Evolutionary conservation across 2,888 invertebrate genomes (phyloP).

Genomic region (Lepidochrysops patricia): DNA sequence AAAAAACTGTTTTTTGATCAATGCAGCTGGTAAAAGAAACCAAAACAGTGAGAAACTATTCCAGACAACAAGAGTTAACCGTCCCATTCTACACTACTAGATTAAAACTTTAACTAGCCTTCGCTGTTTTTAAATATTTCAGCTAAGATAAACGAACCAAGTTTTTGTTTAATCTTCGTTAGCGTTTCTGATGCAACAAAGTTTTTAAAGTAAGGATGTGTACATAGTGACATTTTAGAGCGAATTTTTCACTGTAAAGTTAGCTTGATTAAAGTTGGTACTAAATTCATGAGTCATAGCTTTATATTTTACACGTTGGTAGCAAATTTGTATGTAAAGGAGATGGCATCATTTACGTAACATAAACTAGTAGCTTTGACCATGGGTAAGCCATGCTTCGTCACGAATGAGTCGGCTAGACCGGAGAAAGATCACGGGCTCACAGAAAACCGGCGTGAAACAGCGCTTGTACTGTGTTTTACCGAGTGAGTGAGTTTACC

Average conservation of each 20-base stretch:
- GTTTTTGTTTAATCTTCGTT: constrained; percentile 12
- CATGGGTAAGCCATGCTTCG: too few species aligned
- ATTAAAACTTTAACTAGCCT: constrained; percentile 6
- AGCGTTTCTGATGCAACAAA: constrained; percentile 3
- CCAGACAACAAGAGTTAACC: not conserved
- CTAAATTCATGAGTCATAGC: too few species aligned
- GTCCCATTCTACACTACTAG: not conserved
- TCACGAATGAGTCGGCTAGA: too few species aligned
- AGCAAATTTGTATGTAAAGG: too few species aligned
- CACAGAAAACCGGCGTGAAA: too few species aligned
- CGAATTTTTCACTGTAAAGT: not conserved
- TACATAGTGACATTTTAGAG: not conserved
- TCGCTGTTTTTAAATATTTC: constrained; percentile 8
- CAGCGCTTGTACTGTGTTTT: too few species aligned
- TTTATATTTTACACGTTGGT: not conserved
- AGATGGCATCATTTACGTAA: too few species aligned
- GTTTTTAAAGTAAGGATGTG: not conserved
- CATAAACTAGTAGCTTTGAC: too few species aligned
- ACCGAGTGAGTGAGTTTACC: too few species aligned
- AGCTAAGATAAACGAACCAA: constrained; percentile 5
- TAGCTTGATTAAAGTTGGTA: not conserved
- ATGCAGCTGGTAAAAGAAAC: not conserved
- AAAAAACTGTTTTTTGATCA: not conserved
- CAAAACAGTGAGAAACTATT: not conserved
- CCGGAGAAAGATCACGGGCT: too few species aligned